Evolutionary conservation across 2,888 invertebrate genomes (phyloP).

Genomic region (Macrostomum cliftonense): DNA sequence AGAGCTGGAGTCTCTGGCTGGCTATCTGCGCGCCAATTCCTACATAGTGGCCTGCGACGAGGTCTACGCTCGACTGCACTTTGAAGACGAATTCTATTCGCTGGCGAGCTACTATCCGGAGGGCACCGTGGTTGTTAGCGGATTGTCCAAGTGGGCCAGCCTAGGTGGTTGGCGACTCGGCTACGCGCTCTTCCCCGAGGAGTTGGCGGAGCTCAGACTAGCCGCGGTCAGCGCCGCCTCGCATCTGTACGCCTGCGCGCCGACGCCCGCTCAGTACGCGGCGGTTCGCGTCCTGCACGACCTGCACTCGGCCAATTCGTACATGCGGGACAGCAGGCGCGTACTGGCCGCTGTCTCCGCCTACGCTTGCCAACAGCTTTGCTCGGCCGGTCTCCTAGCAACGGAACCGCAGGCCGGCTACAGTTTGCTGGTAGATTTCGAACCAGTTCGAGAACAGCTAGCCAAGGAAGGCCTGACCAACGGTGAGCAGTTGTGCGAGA

Average conservation of each 20-base stretch:
- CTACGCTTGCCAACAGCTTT: slow-evolving; percentile 24
- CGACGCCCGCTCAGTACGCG: slow-evolving; percentile 33
- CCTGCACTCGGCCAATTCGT: slow-evolving; percentile 19
- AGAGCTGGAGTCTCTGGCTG: slow-evolving; percentile 18
- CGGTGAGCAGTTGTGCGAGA: slow-evolving; percentile 25
- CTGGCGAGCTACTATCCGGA: slow-evolving; percentile 31
- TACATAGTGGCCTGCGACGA: slow-evolving; percentile 31
- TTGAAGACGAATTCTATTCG: slow-evolving; percentile 18
- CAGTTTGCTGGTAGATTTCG: slow-evolving; percentile 33
- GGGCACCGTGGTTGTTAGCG: slow-evolving; percentile 27
- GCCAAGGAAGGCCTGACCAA: slow-evolving; percentile 19
- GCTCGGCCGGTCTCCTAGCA: slow-evolving; percentile 23
- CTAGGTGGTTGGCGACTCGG: slow-evolving; percentile 34
- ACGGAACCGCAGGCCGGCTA: slow-evolving; percentile 23
- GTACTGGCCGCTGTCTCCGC: slow-evolving; percentile 22
- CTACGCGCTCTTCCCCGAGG: slow-evolving; percentile 20
- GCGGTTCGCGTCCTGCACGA: slow-evolving; percentile 19
- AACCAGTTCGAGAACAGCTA: slow-evolving; percentile 17
- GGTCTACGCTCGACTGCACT: slow-evolving; percentile 28
- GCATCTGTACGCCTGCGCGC: slow-evolving; percentile 30
- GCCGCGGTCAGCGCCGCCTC: slow-evolving; percentile 29
- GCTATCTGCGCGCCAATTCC: slow-evolving; percentile 20
- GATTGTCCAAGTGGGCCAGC: slow-evolving; percentile 37
- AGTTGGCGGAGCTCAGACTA: slow-evolving; percentile 15
- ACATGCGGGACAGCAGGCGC: slow-evolving; percentile 24